Base-by-base conservation (phyloP, 2,113 vertebrate species). In the Pogonocichla stellata region DNA sequence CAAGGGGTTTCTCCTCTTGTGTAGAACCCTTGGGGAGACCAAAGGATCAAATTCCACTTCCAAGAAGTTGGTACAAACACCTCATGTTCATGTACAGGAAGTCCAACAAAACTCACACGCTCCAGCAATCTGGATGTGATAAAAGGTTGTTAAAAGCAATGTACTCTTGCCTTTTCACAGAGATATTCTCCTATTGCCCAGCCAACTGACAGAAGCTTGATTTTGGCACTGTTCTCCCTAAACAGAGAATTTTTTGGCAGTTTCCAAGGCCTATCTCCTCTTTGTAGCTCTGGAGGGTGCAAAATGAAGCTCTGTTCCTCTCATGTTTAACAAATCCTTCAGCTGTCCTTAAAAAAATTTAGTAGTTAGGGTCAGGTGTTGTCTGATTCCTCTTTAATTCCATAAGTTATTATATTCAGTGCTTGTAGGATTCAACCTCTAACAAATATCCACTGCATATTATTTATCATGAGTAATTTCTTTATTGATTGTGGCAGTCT, bases 21-120 rank as follows among this genome's bases (percentile, higher is more conserved):
- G 1, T 31, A 31, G 36, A 11, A 42, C 26, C 69, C 36, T 7
- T 34, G 67, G 42, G 45, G 28, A 53, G 54, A 60, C 10, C 23
- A 10, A 36, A 45, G 33, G 43, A 50, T 73, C 17, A 23, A 17
- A 47, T 80, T 45, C 48, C 43, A 48, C 51, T 28, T 78, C 20
- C 17, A 10, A 26, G 45, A 36, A 57, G 10, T 2, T 51, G 42
- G 24, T 61, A 38, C 23, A 33, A 23, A 31, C 28, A 65, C 54
- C 12, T 42, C 0, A 0, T 22, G 4, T 40, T 77, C 54, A 28
- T 0, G 1, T 33, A 20, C 0, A 1, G 80, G 47, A 24, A 34
- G 50, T 58, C 51, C 31, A 29, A 48, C 33, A 80, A 71, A 79
- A 19, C 57, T 43, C 36, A 29, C 7, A 0, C 9, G 33, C 33